Evolutionary conservation across 2,797 vertebrate genomes (phyloP).

Genomic region (Cynopterus sphinx): DNA sequence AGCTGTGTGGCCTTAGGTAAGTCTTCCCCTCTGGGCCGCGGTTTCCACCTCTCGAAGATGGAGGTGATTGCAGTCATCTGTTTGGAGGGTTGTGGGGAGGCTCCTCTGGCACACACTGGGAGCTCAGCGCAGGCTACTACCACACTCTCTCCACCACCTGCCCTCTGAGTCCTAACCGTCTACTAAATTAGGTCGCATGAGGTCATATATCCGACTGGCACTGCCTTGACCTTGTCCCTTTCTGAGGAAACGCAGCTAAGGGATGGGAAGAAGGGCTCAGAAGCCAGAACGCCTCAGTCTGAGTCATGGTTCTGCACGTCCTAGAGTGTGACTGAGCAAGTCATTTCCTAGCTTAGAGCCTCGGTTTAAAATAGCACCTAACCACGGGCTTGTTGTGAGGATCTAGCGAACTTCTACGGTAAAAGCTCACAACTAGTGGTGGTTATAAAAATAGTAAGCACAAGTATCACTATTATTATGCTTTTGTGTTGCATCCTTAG

Average conservation of each 20-base stretch:
- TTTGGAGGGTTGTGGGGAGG: neutral
- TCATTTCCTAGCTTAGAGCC: neutral
- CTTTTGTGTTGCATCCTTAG: neutral
- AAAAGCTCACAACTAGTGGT: neutral
- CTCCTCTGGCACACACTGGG: neutral
- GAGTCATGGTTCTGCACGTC: neutral
- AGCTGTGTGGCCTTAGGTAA: neutral
- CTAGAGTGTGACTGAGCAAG: neutral
- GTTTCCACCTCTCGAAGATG: neutral
- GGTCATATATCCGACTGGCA: neutral
- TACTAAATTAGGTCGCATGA: neutral
- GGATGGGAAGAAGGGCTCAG: neutral
- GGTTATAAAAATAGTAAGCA: neutral
- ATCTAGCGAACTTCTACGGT: neutral
- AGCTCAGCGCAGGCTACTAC: fast-evolving
- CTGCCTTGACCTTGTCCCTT: neutral
- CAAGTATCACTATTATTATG: neutral
- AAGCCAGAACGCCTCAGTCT: neutral
- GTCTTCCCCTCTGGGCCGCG: neutral
- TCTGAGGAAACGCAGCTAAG: neutral
- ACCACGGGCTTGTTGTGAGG: neutral
- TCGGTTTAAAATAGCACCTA: neutral
- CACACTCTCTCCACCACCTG: neutral
- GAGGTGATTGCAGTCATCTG: neutral
- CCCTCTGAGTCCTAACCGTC: neutral